A percentile compares a stretch with the other conserved stretches of the same genome.
Conservation (phyloP, 1,140 invertebrate genomes). For the Drosophila prosaltans region DNA sequence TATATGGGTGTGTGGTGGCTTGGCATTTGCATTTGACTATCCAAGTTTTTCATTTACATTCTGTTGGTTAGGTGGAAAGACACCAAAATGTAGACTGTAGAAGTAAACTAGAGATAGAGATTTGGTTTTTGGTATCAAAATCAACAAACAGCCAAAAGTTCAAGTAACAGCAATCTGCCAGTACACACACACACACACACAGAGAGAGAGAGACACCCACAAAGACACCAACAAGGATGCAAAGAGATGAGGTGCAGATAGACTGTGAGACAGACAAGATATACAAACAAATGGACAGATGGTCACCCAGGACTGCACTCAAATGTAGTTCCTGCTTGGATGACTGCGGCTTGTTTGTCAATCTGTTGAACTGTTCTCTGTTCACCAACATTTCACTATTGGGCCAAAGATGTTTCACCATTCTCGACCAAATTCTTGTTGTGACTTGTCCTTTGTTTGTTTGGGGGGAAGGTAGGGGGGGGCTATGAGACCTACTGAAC, state of each 20-base stretch:
- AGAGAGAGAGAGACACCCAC: neutral
- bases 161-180: slow-evolving; percentile 50
- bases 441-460: slow-evolving; percentile 25
- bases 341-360: slow-evolving; percentile 79
- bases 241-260: neutral
- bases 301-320: slow-evolving; percentile 39
- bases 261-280: neutral
- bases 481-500: neutral
- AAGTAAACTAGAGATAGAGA: slow-evolving; percentile 12
- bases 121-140: slow-evolving; percentile 37
- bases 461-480: neutral
- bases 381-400: slow-evolving; percentile 33
- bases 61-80: slow-evolving; percentile 5
- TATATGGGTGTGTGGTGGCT: slow-evolving; percentile 13
- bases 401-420: slow-evolving; percentile 51
- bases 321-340: slow-evolving; percentile 73
- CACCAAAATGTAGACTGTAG: neutral
- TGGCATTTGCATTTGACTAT: slow-evolving; percentile 40
- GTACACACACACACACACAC: slow-evolving; percentile 41
- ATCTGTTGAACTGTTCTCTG: slow-evolving; percentile 64
- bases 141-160: slow-evolving; percentile 46
- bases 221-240: neutral
- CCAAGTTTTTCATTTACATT: slow-evolving; percentile 53
- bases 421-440: slow-evolving; percentile 65
- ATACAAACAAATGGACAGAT: slow-evolving; percentile 5